Evolutionary conservation across 2,888 invertebrate genomes (phyloP), one percentile per base, ranked within the genome.

Genomic region (Tinea pellionella): DNA sequence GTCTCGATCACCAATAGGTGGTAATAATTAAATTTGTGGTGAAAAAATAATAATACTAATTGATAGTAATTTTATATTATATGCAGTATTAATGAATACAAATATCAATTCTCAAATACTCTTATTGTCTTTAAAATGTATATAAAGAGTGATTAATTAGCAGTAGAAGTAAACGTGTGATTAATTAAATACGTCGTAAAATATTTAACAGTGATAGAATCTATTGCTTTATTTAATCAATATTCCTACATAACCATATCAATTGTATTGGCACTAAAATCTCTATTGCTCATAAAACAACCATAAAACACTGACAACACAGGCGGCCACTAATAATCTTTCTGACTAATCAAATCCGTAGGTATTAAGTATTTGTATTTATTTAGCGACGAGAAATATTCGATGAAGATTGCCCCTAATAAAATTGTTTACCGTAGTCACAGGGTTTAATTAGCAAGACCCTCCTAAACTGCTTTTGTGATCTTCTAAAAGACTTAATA

Each of bases 231-330:
- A 16, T 73, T 80, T 86, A 85, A 85, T 85, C 79, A 85, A 84
- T 80, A 76, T 77, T 74, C 72, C 79, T 76, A 77, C 13, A 47
- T 53, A 57, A 57, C 78, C 75, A 78, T 74, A 70, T 72, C 80
- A 78, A 82, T 82, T 77, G 79, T 75, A 83, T 75, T 72, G 65
- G 78, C 72, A 81, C 84, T 86, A 86, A 85, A 84, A 80, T 71
- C 75, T 71, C 73, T 72, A 76, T 72, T 69, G 75, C 71, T 76
- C 80, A 82, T 86, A 85, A 86, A 86, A 83, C 63, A 67, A 72
- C 68, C 75, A 79, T 86, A 86, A n/a, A 86, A 85, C 83, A 84
- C 81, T 78, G 84, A 83, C 80, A 82, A 75, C 77, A 81, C 83
- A 83, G 85, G 84, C 83, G 83, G 76, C 73, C 70, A 69, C 81